phyloP scores from a whole-genome alignment of 2,888 invertebrate species.

The Isoperla grammatica region DNA sequence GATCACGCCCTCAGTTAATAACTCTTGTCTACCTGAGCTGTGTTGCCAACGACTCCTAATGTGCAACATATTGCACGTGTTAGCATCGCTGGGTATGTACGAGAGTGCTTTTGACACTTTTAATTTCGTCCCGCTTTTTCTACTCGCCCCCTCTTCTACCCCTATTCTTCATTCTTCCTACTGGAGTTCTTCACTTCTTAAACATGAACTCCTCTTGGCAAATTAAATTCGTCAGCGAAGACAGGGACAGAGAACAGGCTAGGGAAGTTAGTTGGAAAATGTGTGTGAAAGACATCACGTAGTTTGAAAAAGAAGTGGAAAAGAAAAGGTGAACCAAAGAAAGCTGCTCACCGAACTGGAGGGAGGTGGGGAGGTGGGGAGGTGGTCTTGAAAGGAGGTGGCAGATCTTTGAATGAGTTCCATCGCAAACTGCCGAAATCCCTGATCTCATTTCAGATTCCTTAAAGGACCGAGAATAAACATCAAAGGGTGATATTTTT shows the following conservation, averaged over 20 bases:
- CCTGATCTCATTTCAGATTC: too few relatives aligned
- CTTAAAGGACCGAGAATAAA: too few relatives aligned
- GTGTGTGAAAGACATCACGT: constrained; percentile 15
- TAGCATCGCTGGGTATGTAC: constrained; percentile 10
- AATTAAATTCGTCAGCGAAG: constrained; percentile 29
- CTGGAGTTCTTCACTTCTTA: constrained; percentile 23
- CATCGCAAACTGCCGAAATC: constrained; percentile 1
- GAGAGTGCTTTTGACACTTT: constrained; percentile 32
- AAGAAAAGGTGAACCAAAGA: constrained; percentile 4
- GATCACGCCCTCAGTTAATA: constrained; percentile 9
- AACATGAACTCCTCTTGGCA: constrained; percentile 30
- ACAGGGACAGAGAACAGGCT: neutral
- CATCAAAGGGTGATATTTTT: too few relatives aligned
- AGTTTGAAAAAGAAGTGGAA: constrained; percentile 10
- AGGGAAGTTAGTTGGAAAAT: constrained; percentile 4
- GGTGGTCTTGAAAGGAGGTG: neutral
- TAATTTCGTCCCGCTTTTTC: constrained; percentile 27
- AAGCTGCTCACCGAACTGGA: neutral
- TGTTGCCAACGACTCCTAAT: constrained; percentile 2
- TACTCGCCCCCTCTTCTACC: neutral
- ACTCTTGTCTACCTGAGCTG: neutral
- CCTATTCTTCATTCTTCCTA: constrained; percentile 20
- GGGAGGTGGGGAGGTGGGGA: neutral
- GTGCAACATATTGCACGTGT: constrained; percentile 14
- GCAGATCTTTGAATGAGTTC: neutral